These are phyloP conservation scores for Ophion ellenae DNA, from an alignment of 2,888 invertebrate genomes.

Conservation along the genomic window DNA sequence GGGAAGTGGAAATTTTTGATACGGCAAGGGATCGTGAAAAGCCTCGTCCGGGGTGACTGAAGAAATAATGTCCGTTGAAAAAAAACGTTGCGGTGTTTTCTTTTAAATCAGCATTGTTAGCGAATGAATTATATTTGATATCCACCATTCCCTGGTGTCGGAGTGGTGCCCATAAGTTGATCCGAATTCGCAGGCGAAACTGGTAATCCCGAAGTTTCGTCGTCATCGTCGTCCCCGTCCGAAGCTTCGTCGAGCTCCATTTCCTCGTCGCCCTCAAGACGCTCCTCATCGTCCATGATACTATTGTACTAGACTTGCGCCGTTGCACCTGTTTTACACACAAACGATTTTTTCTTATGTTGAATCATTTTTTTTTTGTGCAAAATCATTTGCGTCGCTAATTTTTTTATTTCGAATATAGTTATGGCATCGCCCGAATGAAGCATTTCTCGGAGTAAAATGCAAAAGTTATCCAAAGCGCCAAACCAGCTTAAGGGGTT, in stretches of 20 bases:
- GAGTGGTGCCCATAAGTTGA: constrained; percentile 79
- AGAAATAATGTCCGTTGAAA: constrained; percentile 50
- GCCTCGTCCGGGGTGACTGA: constrained; percentile 86
- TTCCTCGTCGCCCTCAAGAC: constrained; percentile 86
- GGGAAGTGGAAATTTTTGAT: constrained; percentile 84
- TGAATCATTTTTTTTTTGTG: not conserved
- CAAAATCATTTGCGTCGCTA: not conserved
- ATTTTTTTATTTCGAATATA: not conserved
- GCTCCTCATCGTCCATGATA: constrained; percentile 83
- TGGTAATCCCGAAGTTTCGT: constrained; percentile 85
- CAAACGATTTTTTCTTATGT: not conserved
- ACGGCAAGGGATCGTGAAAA: constrained; percentile 88
- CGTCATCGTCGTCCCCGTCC: constrained; percentile 90
- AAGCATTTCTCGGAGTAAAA: not conserved
- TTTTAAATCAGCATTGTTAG: constrained; percentile 14
- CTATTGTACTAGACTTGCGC: constrained; percentile 72
- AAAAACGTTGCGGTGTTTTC: constrained; percentile 10
- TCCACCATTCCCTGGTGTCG: constrained; percentile 77
- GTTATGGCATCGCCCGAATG: not conserved
- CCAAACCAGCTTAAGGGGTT: not conserved
- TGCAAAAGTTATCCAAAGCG: not conserved
- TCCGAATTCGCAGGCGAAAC: constrained; percentile 84
- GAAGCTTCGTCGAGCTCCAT: constrained; percentile 91
- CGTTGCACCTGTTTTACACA: constrained; percentile 56
- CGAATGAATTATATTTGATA: constrained; percentile 40